These are phyloP conservation scores for Acanthosepion pharaonis DNA, from an alignment of 2,888 invertebrate genomes.

Conservation along the genomic window DNA sequence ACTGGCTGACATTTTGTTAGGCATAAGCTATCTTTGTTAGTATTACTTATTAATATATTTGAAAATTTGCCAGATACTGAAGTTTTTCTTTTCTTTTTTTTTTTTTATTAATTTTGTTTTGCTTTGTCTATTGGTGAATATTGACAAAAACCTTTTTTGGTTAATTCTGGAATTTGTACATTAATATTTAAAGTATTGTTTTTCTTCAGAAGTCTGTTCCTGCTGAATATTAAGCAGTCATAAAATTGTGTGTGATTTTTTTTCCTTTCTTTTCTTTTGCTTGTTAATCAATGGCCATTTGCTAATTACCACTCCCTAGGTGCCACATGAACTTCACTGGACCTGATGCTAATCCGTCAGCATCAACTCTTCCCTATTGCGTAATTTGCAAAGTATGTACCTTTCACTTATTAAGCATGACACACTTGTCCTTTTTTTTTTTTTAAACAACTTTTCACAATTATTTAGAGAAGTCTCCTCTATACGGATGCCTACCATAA, in stretches of 20 bases:
- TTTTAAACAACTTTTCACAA: not conserved
- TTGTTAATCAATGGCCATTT: not conserved
- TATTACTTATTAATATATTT: not conserved
- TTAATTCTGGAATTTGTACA: not conserved
- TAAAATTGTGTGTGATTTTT: not conserved
- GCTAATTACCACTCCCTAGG: constrained; percentile 13
- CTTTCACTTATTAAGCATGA: constrained; percentile 15
- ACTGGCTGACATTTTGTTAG: too few relatives aligned
- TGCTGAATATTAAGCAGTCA: not conserved
- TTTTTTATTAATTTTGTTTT: not conserved
- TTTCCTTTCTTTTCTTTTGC: not conserved
- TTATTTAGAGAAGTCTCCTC: not conserved
- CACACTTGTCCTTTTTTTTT: not conserved
- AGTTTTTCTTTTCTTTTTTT: not conserved
- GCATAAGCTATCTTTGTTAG: too few relatives aligned
- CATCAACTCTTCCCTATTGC: constrained; percentile 7
- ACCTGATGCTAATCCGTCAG: constrained; percentile 33
- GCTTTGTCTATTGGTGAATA: not conserved
- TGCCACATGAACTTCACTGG: not conserved
- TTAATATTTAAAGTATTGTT: not conserved
- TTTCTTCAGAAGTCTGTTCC: not conserved
- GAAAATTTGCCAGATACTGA: not conserved
- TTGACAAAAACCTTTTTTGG: not conserved
- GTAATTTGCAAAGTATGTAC: constrained; percentile 14
- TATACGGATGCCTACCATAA: not conserved